Conservation (phyloP, 2,797 vertebrate genomes). For the Catamblyrhynchus diadema region DNA sequence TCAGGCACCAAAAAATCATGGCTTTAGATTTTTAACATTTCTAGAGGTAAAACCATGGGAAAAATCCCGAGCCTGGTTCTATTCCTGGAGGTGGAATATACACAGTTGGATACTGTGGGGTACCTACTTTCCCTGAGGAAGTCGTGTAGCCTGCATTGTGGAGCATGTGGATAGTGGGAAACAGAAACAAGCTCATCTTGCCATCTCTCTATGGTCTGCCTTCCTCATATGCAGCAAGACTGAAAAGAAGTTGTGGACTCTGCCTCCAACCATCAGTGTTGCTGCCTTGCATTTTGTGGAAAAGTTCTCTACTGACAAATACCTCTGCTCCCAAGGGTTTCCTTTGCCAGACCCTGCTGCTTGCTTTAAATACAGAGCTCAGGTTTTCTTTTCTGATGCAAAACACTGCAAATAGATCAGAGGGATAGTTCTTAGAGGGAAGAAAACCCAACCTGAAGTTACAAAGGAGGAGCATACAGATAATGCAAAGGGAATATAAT, state of each 20-base stretch:
- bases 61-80: background rate
- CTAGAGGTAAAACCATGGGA: background rate
- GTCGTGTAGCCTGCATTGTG: background rate
- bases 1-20: background rate
- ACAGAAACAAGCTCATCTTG: background rate
- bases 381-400: background rate
- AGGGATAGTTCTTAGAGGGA: background rate
- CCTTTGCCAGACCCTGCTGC: background rate
- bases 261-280: background rate
- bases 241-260: background rate
- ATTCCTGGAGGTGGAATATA: background rate
- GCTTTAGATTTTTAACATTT: background rate
- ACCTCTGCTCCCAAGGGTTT: background rate
- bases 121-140: background rate
- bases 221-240: background rate
- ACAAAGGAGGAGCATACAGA: background rate
- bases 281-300: background rate
- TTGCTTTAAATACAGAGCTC: background rate
- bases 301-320: background rate
- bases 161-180: background rate
- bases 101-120: fast-evolving
- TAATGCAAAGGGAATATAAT: background rate
- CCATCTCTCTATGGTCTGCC: background rate
- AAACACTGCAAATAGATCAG: background rate
- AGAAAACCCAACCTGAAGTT: background rate